These are phyloP conservation scores for Melinopterus prodromus DNA, from an alignment of 2,888 invertebrate species.

Conservation along the genomic window DNA sequence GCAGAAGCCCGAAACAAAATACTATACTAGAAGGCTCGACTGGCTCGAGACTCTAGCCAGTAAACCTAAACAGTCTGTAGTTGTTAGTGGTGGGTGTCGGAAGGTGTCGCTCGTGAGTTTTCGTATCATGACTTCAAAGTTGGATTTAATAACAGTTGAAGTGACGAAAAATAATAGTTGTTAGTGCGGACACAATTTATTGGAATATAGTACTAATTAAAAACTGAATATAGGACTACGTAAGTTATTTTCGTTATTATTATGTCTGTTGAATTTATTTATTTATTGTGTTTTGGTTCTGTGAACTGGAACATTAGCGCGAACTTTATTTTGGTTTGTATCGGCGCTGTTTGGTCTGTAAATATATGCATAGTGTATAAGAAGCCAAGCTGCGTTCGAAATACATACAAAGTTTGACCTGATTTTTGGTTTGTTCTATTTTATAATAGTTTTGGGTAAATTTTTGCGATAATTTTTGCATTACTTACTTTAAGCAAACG, in stretches of 20 bases:
- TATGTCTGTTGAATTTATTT: not conserved
- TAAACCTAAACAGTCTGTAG: not conserved
- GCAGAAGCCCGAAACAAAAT: not conserved
- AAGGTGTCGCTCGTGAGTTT: not conserved
- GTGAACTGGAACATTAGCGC: not conserved
- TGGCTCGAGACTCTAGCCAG: not conserved
- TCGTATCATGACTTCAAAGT: not conserved
- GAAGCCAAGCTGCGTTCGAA: not conserved
- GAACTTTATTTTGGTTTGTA: not conserved
- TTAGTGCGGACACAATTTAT: not conserved
- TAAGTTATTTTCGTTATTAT: not conserved
- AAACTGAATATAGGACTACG: not conserved
- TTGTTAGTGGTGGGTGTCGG: not conserved
- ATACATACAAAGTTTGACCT: not conserved
- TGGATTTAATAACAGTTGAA: not conserved
- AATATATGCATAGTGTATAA: not conserved
- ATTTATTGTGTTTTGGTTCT: not conserved
- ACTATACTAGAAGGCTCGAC: not conserved
- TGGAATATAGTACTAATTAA: not conserved
- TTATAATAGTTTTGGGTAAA: no score
- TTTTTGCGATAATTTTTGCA: no score
- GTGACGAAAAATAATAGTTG: not conserved
- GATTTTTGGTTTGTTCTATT: not conserved
- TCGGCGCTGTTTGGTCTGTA: not conserved
- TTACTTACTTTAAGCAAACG: no score